Conservation (phyloP, 2,888 invertebrate genomes). For the Brassicogethes aeneus region DNA sequence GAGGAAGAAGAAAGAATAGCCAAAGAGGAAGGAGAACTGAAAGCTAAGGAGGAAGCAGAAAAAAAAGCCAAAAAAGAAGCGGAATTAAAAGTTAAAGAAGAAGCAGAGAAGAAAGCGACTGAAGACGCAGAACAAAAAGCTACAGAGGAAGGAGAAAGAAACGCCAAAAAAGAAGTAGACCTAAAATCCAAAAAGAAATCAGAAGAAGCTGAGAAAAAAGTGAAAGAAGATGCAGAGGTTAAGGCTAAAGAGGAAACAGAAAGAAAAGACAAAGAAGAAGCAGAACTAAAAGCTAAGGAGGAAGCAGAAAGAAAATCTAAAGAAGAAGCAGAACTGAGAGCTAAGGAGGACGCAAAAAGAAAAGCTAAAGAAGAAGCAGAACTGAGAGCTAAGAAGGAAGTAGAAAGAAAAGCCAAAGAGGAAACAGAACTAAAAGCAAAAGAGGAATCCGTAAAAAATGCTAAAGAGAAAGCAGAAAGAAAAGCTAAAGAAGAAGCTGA, state of each 20-base stretch:
- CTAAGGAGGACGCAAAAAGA: conserved; percentile 12
- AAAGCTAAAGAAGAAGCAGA: conserved; percentile 14
- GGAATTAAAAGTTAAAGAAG: conserved; percentile 11
- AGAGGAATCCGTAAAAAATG: conserved; percentile 9
- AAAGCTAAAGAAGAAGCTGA: conserved; percentile 2
- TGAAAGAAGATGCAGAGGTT: conserved; percentile 5
- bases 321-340: conserved; percentile 9
- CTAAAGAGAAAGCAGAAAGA: conserved; percentile 12
- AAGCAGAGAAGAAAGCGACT: conserved; percentile 9
- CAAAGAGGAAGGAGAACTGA: conserved; percentile 7
- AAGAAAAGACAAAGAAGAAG: conserved; percentile 1
- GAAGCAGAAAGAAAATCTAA: conserved; percentile 7
- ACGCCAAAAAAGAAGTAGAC: conserved; percentile 8
- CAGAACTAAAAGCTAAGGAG: conserved; percentile 16
- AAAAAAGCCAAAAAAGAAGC: conserved; percentile 11
- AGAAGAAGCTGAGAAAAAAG: conserved; percentile 8
- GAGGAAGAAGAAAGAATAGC: conserved; percentile 6
- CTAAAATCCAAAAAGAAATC: conserved; percentile 9
- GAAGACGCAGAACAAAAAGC: conserved; percentile 14
- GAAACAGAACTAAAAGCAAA: not conserved
- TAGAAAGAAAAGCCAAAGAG: not conserved
- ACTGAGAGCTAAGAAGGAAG: conserved; percentile 6
- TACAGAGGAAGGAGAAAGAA: conserved; percentile 12
- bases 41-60: conserved; percentile 12
- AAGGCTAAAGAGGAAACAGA: conserved; percentile 2